Evolutionary conservation across 2,113 vertebrate species (phyloP), one percentile per base, ranked within the genome.

Genomic region (Lagopus muta): DNA sequence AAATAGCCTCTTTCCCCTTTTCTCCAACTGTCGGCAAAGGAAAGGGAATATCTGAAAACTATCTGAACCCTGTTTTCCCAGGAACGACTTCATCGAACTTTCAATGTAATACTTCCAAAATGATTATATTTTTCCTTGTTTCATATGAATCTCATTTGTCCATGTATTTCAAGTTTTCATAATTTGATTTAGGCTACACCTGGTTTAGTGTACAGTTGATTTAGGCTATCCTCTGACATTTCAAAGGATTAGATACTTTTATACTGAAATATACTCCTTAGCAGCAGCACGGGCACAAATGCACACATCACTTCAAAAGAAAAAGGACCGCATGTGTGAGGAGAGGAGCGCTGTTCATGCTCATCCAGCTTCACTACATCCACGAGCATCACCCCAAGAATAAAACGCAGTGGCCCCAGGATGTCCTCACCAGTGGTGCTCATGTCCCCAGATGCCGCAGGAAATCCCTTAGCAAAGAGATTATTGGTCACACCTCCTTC

Each of bases 401-500:
- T 57, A 78, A 88, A 78, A 25, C 12, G 8, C 61, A n/a, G 42
- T 2, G 4, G 19, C 78, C 73, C 70, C 57, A 64, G 43, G 85
- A 88, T 30, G 66, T 54, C 43, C 43, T 92, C 25, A 2, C 32
- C 40, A 19, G 67, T 0, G 18, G 66, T 20, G 4, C 27, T 22
- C 1, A 0, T n/a, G 82, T 28, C 69, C 64, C 69, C 42, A 36
- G 47, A 72, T 82, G 55, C 79, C 54, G 60, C 36, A 67, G 75
- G 50, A 79, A 12, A 21, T 85, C 75, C 69, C 84, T 54, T 10
- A 80, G 89, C 78, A 70, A 80, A 82, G 60, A 76, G 67, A 87
- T 92, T 89, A 4, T 21, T 61, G 89, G 94, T 83, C 91, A 40
- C 79, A 89, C 79, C 57, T 92, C 79, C 54, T 86, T 71, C 87